Conservation (phyloP, 2,888 invertebrate species). For the Lucinisca nassula region DNA sequence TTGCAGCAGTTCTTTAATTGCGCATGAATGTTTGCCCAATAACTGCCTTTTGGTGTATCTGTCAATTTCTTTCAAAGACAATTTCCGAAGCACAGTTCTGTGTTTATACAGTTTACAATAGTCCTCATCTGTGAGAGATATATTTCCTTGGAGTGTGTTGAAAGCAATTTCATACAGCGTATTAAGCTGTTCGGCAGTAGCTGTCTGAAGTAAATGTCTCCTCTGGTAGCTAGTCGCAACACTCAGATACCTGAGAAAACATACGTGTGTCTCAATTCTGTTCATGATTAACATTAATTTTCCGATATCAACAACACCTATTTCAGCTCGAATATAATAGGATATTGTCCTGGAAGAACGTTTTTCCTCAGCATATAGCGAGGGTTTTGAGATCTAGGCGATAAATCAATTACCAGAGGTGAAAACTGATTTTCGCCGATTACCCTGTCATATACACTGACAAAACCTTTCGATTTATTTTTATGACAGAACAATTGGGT, state of each 20-base stretch:
- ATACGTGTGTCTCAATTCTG: not conserved
- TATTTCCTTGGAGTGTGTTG: too few species aligned
- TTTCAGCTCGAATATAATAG: slow-evolving; percentile 3
- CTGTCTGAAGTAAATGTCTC: not conserved
- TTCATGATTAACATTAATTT: not conserved
- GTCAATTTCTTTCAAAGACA: slow-evolving; percentile 8
- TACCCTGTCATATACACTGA: slow-evolving; percentile 16
- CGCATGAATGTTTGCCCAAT: not conserved
- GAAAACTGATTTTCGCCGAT: not conserved
- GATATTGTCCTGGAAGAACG: slow-evolving; percentile 17
- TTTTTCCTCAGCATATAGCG: slow-evolving; percentile 2
- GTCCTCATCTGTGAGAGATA: slow-evolving; percentile 10
- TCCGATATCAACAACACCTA: not conserved
- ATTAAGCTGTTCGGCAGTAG: slow-evolving; percentile 8
- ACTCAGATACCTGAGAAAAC: not conserved
- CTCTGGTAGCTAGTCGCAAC: not conserved
- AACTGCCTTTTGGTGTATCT: not conserved
- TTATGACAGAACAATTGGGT: slow-evolving; percentile 16
- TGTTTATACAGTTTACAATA: not conserved
- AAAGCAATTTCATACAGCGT: not conserved
- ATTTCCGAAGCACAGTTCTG: not conserved
- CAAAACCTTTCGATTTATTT: slow-evolving; percentile 11
- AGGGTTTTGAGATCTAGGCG: not conserved
- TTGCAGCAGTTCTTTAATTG: not conserved
- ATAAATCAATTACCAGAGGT: slow-evolving; percentile 12